Conservation (phyloP, 2,888 invertebrate species). For the Polyommatus iphigenia region DNA sequence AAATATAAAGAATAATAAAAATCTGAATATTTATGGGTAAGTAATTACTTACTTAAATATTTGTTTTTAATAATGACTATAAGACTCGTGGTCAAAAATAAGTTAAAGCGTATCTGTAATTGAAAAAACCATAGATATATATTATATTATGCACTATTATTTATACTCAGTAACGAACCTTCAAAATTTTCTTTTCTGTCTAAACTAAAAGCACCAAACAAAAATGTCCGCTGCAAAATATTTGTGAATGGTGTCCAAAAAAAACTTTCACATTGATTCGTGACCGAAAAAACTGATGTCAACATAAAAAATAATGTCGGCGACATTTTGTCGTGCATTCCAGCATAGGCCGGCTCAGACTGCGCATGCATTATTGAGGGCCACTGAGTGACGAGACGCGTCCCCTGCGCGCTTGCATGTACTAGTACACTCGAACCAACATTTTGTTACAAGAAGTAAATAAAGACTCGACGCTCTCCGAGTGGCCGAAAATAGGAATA, state of each 20-base stretch:
- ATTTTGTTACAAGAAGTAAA: background rate
- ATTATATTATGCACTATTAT: too few species aligned
- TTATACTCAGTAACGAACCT: background rate
- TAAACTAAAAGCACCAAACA: constrained; percentile 1
- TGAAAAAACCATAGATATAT: too few species aligned
- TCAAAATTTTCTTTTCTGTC: background rate
- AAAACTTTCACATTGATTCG: constrained; percentile 35
- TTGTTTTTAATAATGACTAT: too few species aligned
- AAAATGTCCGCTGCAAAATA: constrained; percentile 15
- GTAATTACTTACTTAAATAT: too few species aligned
- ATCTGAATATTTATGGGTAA: background rate
- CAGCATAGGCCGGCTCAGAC: constrained; percentile 50
- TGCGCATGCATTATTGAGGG: constrained; percentile 74
- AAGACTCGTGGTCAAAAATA: too few species aligned
- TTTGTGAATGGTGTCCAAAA: background rate
- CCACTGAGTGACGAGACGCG: constrained; percentile 75
- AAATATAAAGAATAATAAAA: background rate
- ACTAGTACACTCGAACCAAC: constrained; percentile 42
- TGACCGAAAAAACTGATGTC: constrained; percentile 40
- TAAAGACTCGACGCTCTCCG: too few species aligned
- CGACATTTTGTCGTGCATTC: constrained; percentile 51
- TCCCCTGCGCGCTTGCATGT: constrained; percentile 44
- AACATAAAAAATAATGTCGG: constrained; percentile 36
- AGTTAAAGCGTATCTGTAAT: too few species aligned
- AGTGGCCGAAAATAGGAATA: too few species aligned